Evolutionary conservation across 2,797 vertebrate genomes (phyloP), one percentile per base, ranked within the genome.

Genomic region (Ataeniobius toweri): DNA sequence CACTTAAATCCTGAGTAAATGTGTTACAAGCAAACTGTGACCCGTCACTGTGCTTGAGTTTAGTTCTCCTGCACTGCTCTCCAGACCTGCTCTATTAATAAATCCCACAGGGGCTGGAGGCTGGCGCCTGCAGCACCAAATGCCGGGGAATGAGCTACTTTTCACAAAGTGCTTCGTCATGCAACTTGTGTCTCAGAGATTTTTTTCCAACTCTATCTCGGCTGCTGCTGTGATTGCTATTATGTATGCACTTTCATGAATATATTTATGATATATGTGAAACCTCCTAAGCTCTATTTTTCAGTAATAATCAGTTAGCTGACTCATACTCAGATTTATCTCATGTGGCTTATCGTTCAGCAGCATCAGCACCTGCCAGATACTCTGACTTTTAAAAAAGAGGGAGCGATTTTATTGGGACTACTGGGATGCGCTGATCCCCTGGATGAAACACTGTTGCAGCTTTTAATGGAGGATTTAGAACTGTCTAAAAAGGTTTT

Each of bases 21-120:
- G 76, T 76, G 71, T 74, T 69, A 65, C n/a, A 75, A 77, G 73
- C 75, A 86, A 86, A 89, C 53, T 73, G 74, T 80, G 81, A 84
- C 80, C 84, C 68, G 80, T 81, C 65, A n/a, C 73, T 71, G 78
- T 68, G 48, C 80, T 81, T 81, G 78, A 83, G 90, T 91, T 89
- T 87, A 79, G 31, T 6, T 86, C 83, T 83, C 48, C 78, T 78
- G 79, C 63, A 13, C 79, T 85, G 65, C 79, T 75, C 84, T 87
- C 75, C 76, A 85, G 80, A 89, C 80, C 77, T 67, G 79, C 78
- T 87, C 92, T 94, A 94, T 93, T 94, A 94, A 94, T 93, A 94
- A 91, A 83, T 74, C 81, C 88, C 77, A 55, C 70, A 77, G 89
- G 89, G 86, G 78, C 76, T 50, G n/a, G 59, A 84, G 85, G 79